A percentile compares a stretch with the other conserved stretches of the same genome.
These are phyloP conservation scores for Zoanthus sociatus DNA, from an alignment of 92 coral and sea anemone genomes.

Conservation along the genomic window DNA sequence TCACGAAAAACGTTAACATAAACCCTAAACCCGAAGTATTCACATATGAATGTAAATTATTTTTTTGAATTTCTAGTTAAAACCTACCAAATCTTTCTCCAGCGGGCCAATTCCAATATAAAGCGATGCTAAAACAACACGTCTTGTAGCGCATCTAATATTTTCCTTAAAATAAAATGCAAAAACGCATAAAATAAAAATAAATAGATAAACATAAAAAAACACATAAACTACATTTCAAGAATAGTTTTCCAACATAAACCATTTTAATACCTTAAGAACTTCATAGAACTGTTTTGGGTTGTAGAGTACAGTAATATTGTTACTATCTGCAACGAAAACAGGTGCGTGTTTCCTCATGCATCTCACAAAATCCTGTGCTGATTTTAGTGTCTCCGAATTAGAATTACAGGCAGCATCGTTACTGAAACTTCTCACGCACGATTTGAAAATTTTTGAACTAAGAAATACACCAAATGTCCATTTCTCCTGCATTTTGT, in stretches of 20 bases:
- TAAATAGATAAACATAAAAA: no score
- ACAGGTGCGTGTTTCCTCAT: conserved; percentile 88
- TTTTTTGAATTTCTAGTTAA: not conserved
- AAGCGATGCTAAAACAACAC: conserved; percentile 90
- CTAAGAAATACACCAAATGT: conserved; percentile 63
- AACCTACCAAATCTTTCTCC: conserved; percentile 83
- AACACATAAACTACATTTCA: no score
- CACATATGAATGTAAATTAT: not conserved
- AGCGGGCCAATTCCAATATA: conserved; percentile 92
- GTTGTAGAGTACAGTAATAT: conserved; percentile 81
- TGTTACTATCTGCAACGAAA: conserved; percentile 75
- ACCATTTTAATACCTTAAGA: conserved; percentile 67
- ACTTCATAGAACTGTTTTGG: conserved; percentile 83
- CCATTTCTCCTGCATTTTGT: conserved; percentile 58
- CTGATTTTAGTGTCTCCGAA: conserved; percentile 21
- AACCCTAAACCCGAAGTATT: no score
- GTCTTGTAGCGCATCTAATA: conserved; percentile 75
- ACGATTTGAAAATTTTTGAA: conserved; percentile 64
- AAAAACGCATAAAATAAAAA: not conserved
- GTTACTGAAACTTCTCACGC: conserved; percentile 49
- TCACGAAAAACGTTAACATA: no score
- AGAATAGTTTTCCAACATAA: not conserved
- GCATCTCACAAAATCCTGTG: conserved; percentile 71
- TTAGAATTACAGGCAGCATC: conserved; percentile 26
- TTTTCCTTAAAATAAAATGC: conserved; percentile 61